A percentile compares a stretch with the other conserved stretches of the same genome.
Conservation (phyloP, 1,140 invertebrate genomes). For the Diorhabda sublineata region DNA sequence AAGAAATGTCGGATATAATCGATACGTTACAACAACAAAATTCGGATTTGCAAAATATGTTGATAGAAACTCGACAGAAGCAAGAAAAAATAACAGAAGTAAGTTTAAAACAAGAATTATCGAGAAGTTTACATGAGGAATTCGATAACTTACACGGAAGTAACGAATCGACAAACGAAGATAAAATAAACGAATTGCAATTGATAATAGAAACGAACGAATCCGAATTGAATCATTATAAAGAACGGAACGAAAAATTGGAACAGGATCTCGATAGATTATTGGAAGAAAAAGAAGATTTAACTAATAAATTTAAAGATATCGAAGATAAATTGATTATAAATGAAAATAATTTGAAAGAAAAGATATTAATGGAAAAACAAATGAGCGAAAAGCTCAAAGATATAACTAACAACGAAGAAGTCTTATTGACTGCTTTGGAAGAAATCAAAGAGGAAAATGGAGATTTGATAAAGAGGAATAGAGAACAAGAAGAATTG, state of each 20-base stretch:
- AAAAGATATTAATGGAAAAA: slow-evolving; percentile 55
- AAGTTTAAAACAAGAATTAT: slow-evolving; percentile 36
- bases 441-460: slow-evolving; percentile 55
- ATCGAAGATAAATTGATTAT: slow-evolving; percentile 55
- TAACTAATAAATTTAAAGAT: slow-evolving; percentile 53
- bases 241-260: slow-evolving; percentile 54
- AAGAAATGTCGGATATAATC: slow-evolving; percentile 23
- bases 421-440: slow-evolving; percentile 52
- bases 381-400: slow-evolving; percentile 52
- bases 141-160: slow-evolving; percentile 22
- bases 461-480: slow-evolving; percentile 50
- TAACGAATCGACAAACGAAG: slow-evolving; percentile 41
- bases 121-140: slow-evolving; percentile 28
- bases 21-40: slow-evolving; percentile 24
- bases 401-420: slow-evolving; percentile 54
- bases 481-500: slow-evolving; percentile 43
- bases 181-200: slow-evolving; percentile 68
- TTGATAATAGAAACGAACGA: slow-evolving; percentile 69
- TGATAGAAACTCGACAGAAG: slow-evolving; percentile 28
- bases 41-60: slow-evolving; percentile 26
- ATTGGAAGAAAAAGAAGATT: slow-evolving; percentile 52
- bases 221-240: slow-evolving; percentile 60
- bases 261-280: slow-evolving; percentile 56
- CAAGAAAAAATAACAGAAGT: slow-evolving; percentile 29
- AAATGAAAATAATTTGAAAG: slow-evolving; percentile 51